Percentiles rank a stretch among this genome's conserved stretches.
phyloP scores from a whole-genome alignment of 2,113 vertebrate genomes.

The Anolis carolinensis region DNA sequence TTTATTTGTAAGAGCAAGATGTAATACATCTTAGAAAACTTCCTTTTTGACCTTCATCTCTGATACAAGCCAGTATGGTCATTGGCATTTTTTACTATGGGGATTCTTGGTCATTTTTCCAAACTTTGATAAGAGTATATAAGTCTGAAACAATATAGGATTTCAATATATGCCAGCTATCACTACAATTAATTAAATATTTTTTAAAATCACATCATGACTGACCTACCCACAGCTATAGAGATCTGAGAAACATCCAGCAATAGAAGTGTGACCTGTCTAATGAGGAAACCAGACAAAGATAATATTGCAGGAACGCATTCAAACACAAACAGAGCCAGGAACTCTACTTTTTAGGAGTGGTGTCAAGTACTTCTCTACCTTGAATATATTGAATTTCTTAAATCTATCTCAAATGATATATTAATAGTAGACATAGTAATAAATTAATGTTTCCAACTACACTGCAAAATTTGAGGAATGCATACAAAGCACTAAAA shows the following conservation, averaged over 20 bases:
- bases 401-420: neutral
- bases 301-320: fast-evolving
- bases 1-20: too few species aligned
- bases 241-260: neutral
- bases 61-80: too few species aligned
- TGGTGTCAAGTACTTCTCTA: neutral
- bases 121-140: neutral
- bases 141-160: neutral
- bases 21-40: too few species aligned
- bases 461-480: neutral
- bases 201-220: neutral
- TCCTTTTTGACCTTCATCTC: too few species aligned
- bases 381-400: fast-evolving
- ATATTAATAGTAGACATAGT: fast-evolving
- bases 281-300: fast-evolving
- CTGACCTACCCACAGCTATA: neutral
- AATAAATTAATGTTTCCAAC: neutral
- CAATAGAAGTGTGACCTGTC: neutral
- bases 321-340: fast-evolving
- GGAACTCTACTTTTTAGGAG: neutral
- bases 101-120: neutral
- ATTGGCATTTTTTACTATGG: too few species aligned
- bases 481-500: neutral
- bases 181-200: neutral
- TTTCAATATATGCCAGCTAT: neutral